phyloP scores from a whole-genome alignment of 2,113 vertebrate genomes.

The Lanius ludovicianus region DNA sequence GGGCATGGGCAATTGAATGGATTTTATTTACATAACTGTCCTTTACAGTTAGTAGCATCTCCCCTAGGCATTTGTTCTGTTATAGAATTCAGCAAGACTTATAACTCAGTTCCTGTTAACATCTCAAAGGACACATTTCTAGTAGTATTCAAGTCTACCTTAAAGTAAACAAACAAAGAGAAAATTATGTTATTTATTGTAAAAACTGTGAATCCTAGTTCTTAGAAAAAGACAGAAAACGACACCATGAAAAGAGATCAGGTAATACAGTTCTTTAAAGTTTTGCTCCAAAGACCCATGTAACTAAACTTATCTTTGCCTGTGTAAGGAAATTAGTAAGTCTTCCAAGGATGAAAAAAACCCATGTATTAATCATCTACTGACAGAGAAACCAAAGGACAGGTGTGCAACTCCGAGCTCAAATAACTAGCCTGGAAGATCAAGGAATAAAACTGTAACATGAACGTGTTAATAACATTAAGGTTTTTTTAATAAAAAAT shows the following conservation, averaged over 20 bases:
- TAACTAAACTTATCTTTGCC: background rate
- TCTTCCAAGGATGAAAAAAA: background rate
- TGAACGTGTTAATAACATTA: background rate
- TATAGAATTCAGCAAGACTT: background rate
- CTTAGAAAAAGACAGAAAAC: background rate
- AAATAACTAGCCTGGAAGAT: slow-evolving; percentile 8
- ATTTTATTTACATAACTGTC: background rate
- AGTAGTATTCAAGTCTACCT: background rate
- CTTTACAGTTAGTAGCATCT: background rate
- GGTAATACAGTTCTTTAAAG: background rate
- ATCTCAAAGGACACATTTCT: background rate
- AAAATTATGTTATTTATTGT: background rate
- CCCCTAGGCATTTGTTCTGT: background rate
- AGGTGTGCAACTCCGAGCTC: slow-evolving; percentile 19
- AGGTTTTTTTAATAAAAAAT: slow-evolving; percentile 25
- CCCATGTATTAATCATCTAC: background rate
- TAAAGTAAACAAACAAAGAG: background rate
- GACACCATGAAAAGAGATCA: background rate
- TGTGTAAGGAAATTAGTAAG: background rate
- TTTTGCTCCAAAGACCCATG: background rate
- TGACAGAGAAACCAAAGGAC: slow-evolving; percentile 43
- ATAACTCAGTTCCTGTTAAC: background rate
- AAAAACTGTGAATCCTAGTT: background rate
- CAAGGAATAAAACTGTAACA: slow-evolving; percentile 23
- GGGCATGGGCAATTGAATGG: background rate